Evolutionary conservation across 2,113 vertebrate species (phyloP), one percentile per base, ranked within the genome.

Genomic region (Malurus melanocephalus): DNA sequence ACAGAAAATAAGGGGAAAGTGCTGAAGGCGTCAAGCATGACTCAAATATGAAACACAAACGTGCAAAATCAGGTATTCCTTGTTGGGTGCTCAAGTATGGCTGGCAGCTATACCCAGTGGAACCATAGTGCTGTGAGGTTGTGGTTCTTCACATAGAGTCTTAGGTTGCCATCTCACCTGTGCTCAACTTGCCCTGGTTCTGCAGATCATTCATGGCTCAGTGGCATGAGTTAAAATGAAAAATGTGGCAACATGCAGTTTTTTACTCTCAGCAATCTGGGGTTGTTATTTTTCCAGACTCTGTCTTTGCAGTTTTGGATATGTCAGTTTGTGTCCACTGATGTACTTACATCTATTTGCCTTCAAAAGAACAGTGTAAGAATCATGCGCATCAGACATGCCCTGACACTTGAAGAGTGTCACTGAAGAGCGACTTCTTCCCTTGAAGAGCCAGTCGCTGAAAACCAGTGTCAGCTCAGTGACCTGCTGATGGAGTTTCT

Each of bases 141-240:
- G 4, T 40, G 15, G 9, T 4, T 77, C 32, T 40, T 19, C 12
- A 10, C 3, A 2, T 6, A n/a, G 13, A 8, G 20, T 18, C 22
- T 56, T 42, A 42, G 23, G 22, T 9, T 60, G 21, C 51, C 12
- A 3, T 46, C 13, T 56, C 61, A 24, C 28, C 30, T 27, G 9
- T 23, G 57, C 1, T 1, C 1, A 4, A 4, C 48, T 45, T 43
- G 51, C 32, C 40, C 35, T 46, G 16, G 3, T 24, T 87, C 81
- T 64, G 28, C 20, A 27, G 6, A 10, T 69, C 22, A 28, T 14
- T 35, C 0, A 0, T 38, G 7, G 16, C 38, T 73, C 16, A 7
- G 51, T 5, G 1, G 11, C 26, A 15, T 5, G 7, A 49, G 28
- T 30, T 48, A 46, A 52, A 52, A 28, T 5, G 7, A 35, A 67